Conservation (phyloP, 2,888 invertebrate genomes). For the Serripes groenlandicus region DNA sequence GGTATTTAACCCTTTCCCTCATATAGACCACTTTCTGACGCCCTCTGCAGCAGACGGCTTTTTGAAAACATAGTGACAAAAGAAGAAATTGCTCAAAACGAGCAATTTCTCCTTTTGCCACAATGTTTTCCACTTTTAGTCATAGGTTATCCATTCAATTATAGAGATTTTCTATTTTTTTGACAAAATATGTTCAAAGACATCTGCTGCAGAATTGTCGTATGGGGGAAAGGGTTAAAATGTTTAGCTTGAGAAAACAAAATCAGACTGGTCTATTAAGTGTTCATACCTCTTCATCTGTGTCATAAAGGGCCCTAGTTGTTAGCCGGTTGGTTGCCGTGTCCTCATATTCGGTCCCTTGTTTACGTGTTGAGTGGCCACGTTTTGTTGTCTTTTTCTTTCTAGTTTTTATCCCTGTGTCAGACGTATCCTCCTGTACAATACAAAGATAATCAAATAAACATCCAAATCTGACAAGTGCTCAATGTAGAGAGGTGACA, state of each 20-base stretch:
- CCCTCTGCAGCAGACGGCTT: too few relatives aligned
- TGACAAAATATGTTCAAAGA: too few relatives aligned
- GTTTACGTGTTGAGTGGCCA: slow-evolving; percentile 39
- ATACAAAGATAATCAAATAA: background rate
- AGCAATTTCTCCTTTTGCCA: background rate
- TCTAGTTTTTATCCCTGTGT: slow-evolving; percentile 69
- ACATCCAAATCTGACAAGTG: background rate
- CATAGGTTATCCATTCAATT: background rate
- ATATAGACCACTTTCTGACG: too few relatives aligned
- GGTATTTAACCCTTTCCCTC: too few relatives aligned
- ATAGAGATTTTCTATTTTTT: too few relatives aligned
- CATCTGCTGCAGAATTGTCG: too few relatives aligned
- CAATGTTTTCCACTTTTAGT: background rate
- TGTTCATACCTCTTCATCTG: slow-evolving; percentile 81
- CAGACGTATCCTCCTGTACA: slow-evolving; percentile 72
- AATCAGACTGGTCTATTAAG: background rate
- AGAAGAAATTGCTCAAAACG: too few relatives aligned
- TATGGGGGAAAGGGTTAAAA: too few relatives aligned
- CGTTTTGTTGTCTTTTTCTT: slow-evolving; percentile 63
- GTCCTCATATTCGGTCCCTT: slow-evolving; percentile 75
- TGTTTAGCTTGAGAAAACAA: too few relatives aligned
- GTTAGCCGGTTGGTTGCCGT: slow-evolving; percentile 84
- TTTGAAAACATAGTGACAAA: too few relatives aligned
- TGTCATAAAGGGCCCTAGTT: slow-evolving; percentile 85
- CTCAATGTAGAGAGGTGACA: background rate